phyloP scores from a whole-genome alignment of 2,888 invertebrate genomes.

The Platerodrilus igneus region DNA sequence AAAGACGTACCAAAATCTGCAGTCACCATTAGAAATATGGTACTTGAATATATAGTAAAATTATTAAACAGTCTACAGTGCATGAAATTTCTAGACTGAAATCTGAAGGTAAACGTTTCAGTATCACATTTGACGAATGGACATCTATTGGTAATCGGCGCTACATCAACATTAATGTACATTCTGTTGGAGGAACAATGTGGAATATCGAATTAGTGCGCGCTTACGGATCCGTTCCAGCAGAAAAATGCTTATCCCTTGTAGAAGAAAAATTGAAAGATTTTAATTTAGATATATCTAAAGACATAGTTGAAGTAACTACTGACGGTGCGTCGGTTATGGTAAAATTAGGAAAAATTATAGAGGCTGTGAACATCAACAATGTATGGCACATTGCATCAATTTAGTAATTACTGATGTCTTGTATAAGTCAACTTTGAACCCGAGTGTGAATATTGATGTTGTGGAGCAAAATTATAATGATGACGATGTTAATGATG shows the following conservation, averaged over 20 bases:
- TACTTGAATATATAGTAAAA: no score
- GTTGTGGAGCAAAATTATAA: slow-evolving; percentile 11
- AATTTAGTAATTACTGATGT: slow-evolving; percentile 19
- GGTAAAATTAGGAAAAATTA: no score
- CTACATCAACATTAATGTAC: slow-evolving; percentile 15
- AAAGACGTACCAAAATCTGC: no score
- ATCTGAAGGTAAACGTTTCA: slow-evolving; percentile 19
- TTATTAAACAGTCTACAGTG: no score
- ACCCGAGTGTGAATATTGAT: slow-evolving; percentile 14
- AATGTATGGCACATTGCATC: slow-evolving; percentile 20
- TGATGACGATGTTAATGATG: slow-evolving; percentile 12
- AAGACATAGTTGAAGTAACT: slow-evolving; percentile 16
- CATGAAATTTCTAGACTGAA: slow-evolving; percentile 16
- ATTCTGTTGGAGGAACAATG: slow-evolving; percentile 16
- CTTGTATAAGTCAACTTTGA: slow-evolving; percentile 16
- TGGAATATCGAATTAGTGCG: slow-evolving; percentile 18
- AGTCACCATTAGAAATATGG: no score
- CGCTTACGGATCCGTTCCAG: slow-evolving; percentile 13
- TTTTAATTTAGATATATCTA: no score
- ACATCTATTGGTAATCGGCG: slow-evolving; percentile 19
- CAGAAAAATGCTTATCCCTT: no score
- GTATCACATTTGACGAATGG: slow-evolving; percentile 20
- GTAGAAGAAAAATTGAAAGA: no score
- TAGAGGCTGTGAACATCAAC: slow-evolving; percentile 21
- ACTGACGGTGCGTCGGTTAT: no score